These are phyloP conservation scores for Pardosa pseudoannulata DNA, from an alignment of 2,888 invertebrate genomes.

Conservation along the genomic window DNA sequence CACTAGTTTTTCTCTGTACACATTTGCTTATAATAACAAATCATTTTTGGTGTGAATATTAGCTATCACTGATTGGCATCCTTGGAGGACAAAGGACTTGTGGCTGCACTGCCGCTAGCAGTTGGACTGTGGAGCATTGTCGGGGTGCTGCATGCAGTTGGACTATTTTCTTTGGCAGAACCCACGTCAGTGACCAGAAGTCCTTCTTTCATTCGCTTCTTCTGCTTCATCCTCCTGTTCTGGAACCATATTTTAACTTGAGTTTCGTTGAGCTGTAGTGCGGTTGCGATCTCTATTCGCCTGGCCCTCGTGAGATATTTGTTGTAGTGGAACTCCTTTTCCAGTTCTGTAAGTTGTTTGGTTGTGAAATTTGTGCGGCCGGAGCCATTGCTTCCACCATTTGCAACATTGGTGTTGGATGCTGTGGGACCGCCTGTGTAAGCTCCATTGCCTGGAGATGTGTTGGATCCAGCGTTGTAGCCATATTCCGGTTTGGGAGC, in stretches of 20 bases:
- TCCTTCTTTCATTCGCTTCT: conserved; percentile 96
- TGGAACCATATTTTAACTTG: conserved; percentile 96
- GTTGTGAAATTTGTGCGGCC: conserved; percentile 99
- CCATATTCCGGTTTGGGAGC: conserved; percentile 57
- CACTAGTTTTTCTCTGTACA: conserved; percentile 20
- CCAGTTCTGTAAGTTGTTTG: conserved; percentile 98
- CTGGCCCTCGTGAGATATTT: conserved; percentile 98
- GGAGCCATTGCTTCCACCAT: conserved; percentile 78
- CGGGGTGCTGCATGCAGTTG: conserved; percentile 6
- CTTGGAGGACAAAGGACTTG: conserved; percentile 50
- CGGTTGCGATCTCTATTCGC: conserved; percentile 97
- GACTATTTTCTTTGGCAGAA: conserved; percentile 69
- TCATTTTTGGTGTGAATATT: background rate
- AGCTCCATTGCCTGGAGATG: background rate
- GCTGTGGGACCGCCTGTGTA: conserved; percentile 38
- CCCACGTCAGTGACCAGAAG: conserved; percentile 83
- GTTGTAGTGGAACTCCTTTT: conserved; percentile 99
- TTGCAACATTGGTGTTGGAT: conserved; percentile 33
- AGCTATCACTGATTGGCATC: conserved; percentile 61
- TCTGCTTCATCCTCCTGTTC: conserved; percentile 98
- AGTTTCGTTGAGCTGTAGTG: conserved; percentile 96
- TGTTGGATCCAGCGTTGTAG: conserved; percentile 25
- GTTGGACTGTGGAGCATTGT: conserved; percentile 1
- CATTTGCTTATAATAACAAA: background rate
- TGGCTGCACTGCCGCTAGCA: background rate